A percentile compares a stretch with the other conserved stretches of the same genome.
Conservation (phyloP, 2,797 vertebrate genomes). For the Prunella strophiata region DNA sequence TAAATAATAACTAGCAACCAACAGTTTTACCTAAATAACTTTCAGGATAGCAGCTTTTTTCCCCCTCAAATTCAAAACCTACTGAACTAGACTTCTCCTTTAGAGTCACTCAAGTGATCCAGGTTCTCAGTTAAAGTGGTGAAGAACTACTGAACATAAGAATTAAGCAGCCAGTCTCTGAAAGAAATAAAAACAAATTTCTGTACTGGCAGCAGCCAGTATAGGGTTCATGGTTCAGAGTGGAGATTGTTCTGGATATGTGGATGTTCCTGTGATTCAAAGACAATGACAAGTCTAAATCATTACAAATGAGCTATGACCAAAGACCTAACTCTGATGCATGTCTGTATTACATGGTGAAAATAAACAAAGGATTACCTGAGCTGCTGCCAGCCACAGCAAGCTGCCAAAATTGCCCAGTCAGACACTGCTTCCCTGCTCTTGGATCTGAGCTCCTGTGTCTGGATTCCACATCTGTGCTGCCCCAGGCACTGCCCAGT, state of each 20-base stretch:
- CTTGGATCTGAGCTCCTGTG: too few relatives aligned
- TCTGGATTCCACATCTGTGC: accelerated
- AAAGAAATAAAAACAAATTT: background rate
- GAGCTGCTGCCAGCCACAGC: background rate
- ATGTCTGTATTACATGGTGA: accelerated
- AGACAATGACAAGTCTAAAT: background rate
- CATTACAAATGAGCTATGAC: background rate
- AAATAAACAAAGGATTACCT: background rate
- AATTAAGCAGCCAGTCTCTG: background rate
- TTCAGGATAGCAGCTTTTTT: background rate
- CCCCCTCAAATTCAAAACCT: background rate
- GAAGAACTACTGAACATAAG: background rate
- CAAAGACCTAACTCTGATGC: background rate
- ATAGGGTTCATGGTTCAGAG: background rate
- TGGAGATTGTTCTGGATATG: background rate
- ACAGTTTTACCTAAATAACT: background rate
- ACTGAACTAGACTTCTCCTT: background rate
- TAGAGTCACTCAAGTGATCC: background rate
- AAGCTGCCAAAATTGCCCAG: accelerated
- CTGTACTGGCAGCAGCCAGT: background rate
- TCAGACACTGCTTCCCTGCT: background rate
- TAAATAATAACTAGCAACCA: background rate
- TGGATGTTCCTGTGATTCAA: background rate
- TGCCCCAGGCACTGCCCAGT: background rate
- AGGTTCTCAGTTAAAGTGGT: background rate